Evolutionary conservation across 2,888 invertebrate species (phyloP).

Genomic region (Eledona agricola): DNA sequence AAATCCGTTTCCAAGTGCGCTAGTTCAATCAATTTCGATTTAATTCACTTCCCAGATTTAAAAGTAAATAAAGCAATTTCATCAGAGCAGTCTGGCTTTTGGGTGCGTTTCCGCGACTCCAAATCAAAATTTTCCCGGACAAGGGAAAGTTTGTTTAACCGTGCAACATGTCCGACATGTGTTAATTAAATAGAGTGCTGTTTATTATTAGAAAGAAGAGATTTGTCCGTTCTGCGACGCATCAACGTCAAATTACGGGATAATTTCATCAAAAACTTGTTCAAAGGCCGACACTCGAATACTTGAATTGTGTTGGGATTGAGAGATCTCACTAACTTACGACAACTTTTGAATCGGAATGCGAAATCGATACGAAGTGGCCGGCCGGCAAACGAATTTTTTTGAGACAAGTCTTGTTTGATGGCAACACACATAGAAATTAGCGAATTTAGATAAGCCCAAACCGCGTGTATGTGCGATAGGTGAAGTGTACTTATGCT

Average conservation of each 20-base stretch:
- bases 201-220: too few relatives aligned
- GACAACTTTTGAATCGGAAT: constrained; percentile 39
- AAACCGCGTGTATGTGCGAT: too few relatives aligned
- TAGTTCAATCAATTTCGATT: constrained; percentile 12
- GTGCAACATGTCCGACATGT: constrained; percentile 13
- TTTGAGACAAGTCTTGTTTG: too few relatives aligned
- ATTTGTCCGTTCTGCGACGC: not conserved
- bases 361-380: constrained; percentile 38
- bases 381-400: too few relatives aligned
- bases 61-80: constrained; percentile 14
- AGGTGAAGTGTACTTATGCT: too few relatives aligned
- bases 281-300: constrained; percentile 7
- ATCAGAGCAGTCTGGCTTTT: constrained; percentile 10
- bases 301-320: constrained; percentile 2
- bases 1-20: not conserved
- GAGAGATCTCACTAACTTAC: constrained; percentile 8
- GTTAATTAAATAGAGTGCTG: too few relatives aligned
- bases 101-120: constrained; percentile 3
- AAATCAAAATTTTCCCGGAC: too few relatives aligned
- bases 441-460: too few relatives aligned
- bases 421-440: too few relatives aligned
- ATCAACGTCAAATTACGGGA: constrained; percentile 7
- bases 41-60: constrained; percentile 12
- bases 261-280: constrained; percentile 16
- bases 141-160: too few relatives aligned